Evolutionary conservation across 2,113 vertebrate genomes (phyloP).

Genomic region (Epinephelus cyanopodus): DNA sequence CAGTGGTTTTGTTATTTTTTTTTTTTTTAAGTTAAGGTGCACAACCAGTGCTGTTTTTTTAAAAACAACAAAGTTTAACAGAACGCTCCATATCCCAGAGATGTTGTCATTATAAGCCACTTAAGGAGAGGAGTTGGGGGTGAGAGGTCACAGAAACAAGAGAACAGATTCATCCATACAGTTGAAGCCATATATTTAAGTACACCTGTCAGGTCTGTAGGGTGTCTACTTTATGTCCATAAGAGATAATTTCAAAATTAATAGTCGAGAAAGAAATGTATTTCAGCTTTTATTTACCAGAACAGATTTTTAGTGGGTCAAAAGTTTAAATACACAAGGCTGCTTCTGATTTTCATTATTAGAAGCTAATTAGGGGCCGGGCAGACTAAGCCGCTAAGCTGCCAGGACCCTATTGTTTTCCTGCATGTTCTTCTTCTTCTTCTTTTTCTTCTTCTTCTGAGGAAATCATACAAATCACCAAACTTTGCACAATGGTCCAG

Average conservation of each 20-base stretch:
- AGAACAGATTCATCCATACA: too few species aligned
- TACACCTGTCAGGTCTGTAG: not conserved
- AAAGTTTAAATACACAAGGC: too few species aligned
- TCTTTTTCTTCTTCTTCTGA: too few species aligned
- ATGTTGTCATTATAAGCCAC: not conserved
- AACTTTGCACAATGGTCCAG: too few species aligned
- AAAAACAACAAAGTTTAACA: not conserved
- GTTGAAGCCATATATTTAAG: not conserved
- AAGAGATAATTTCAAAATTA: not conserved
- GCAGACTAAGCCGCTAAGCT: too few species aligned
- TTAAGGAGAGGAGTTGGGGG: not conserved
- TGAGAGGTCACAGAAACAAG: slow-evolving; percentile 9
- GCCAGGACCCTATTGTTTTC: too few species aligned
- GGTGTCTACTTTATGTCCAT: not conserved
- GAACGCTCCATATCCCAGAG: not conserved
- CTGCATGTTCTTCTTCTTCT: too few species aligned
- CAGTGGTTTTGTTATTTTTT: not conserved
- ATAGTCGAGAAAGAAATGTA: not conserved
- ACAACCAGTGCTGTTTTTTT: not conserved
- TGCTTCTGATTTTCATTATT: too few species aligned
- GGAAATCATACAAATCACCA: too few species aligned
- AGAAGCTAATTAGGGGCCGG: too few species aligned
- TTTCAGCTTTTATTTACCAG: not conserved
- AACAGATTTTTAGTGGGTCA: not conserved
- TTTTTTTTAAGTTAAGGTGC: slow-evolving; percentile 3